Conservation (phyloP, 2,113 vertebrate genomes). For the Toxotes chatareus region DNA sequence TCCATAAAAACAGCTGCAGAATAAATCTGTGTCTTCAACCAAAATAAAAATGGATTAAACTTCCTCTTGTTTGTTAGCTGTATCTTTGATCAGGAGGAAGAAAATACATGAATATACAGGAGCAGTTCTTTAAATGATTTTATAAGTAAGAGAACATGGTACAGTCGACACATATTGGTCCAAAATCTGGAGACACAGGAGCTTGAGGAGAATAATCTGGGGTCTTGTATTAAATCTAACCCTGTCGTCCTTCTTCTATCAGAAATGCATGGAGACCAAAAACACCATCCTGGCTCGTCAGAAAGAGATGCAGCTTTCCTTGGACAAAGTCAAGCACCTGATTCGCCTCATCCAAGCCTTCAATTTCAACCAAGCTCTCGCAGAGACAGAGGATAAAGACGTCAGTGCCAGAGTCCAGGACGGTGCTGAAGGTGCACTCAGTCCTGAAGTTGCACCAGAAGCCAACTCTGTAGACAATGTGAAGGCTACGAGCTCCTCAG, state of each 20-base stretch:
- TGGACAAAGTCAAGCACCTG: constrained; percentile 97
- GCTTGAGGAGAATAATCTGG: neutral
- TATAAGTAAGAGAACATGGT: too few species aligned
- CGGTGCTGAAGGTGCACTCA: neutral
- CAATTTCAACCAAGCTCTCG: constrained; percentile 91
- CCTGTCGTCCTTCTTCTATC: constrained; percentile 45
- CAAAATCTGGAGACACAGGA: too few species aligned
- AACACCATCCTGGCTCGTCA: constrained; percentile 95
- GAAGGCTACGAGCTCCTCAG: constrained; percentile 19
- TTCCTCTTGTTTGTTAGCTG: too few species aligned
- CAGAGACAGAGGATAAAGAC: constrained; percentile 79
- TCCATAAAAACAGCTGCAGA: too few species aligned
- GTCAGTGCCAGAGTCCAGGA: constrained; percentile 42
- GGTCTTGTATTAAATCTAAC: neutral
- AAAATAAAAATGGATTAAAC: too few species aligned
- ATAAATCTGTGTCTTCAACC: too few species aligned
- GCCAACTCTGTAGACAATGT: constrained; percentile 49
- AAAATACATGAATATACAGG: too few species aligned
- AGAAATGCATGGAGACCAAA: constrained; percentile 99
- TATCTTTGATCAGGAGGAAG: too few species aligned
- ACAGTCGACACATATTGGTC: too few species aligned
- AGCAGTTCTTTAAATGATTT: too few species aligned
- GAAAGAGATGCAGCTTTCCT: constrained; percentile 97
- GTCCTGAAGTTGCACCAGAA: constrained; percentile 29
- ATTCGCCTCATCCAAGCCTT: constrained; percentile 97